Evolutionary conservation across 2,113 vertebrate genomes (phyloP).

Genomic region (Gasterosteus nipponicus): DNA sequence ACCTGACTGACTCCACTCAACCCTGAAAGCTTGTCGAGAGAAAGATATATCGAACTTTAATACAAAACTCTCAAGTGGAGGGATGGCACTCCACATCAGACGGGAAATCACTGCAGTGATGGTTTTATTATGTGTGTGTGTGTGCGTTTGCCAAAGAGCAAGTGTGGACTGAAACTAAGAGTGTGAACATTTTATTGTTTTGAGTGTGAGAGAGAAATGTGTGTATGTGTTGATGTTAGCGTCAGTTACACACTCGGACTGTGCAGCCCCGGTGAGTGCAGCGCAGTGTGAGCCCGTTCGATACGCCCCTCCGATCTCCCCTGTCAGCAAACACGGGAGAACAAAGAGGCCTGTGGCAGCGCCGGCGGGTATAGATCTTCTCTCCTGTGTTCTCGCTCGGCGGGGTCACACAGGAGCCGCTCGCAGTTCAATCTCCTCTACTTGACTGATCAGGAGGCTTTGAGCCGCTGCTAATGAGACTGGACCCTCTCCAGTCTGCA

Average conservation of each 20-base stretch:
- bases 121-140: slow-evolving; percentile 23
- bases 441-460: slow-evolving; percentile 64
- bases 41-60: slow-evolving; percentile 51
- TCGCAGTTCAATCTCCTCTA: slow-evolving; percentile 71
- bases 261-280: slow-evolving; percentile 68
- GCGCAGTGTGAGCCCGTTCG: slow-evolving; percentile 53
- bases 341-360: slow-evolving; percentile 74
- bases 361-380: slow-evolving; percentile 76
- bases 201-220: slow-evolving; percentile 12
- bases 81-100: slow-evolving; percentile 24
- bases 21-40: slow-evolving; percentile 27
- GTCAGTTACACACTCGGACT: slow-evolving; percentile 34
- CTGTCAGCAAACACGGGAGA: slow-evolving; percentile 70
- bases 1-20: slow-evolving; percentile 12
- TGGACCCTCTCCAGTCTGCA: slow-evolving; percentile 52
- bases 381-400: slow-evolving; percentile 68
- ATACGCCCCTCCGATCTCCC: slow-evolving; percentile 65
- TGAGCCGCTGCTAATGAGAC: slow-evolving; percentile 66
- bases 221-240: slow-evolving; percentile 22
- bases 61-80: slow-evolving; percentile 11
- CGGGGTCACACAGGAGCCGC: slow-evolving; percentile 70
- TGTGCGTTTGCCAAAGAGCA: neutral
- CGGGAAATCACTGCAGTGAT: slow-evolving; percentile 45
- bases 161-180: slow-evolving; percentile 1
- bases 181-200: slow-evolving; percentile 15